Percentiles rank a stretch among this genome's conserved stretches.
These are phyloP conservation scores for Ostrea denselamellosa DNA, from an alignment of 1,140 invertebrate genomes.

Conservation along the genomic window DNA sequence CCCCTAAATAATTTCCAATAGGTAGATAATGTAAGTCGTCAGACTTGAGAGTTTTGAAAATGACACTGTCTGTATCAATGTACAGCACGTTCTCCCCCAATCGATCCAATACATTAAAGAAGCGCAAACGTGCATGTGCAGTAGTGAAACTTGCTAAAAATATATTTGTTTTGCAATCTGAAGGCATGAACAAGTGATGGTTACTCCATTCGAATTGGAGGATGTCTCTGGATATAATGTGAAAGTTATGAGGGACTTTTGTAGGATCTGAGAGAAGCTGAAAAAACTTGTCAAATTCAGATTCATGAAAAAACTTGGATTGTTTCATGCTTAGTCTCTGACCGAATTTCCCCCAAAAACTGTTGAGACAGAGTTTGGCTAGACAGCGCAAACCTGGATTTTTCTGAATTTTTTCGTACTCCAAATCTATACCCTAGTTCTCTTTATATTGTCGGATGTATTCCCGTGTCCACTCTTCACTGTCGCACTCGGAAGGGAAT, in stretches of 20 bases:
- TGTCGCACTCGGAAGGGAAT: no score
- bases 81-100: constrained; percentile 74
- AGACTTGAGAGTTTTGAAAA: constrained; percentile 29
- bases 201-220: constrained; percentile 52
- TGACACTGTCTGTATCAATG: constrained; percentile 76
- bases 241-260: constrained; percentile 48
- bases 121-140: constrained; percentile 75
- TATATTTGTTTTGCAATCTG: constrained; percentile 71
- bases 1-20: constrained; percentile 40
- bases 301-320: constrained; percentile 52
- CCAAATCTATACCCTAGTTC: no score
- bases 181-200: constrained; percentile 18
- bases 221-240: constrained; percentile 54
- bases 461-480: no score
- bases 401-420: no score
- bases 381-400: no score
- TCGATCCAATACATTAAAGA: constrained; percentile 74
- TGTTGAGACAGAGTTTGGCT: no score
- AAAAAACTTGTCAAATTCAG: constrained; percentile 59
- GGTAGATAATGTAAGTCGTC: constrained; percentile 48
- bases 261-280: constrained; percentile 65
- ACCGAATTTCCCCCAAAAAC: no score
- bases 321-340: constrained; percentile 56
- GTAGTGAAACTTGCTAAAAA: constrained; percentile 77
- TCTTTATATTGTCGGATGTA: no score